Evolutionary conservation across 1,140 invertebrate genomes (phyloP).

Genomic region (Dinoponera quadriceps): DNA sequence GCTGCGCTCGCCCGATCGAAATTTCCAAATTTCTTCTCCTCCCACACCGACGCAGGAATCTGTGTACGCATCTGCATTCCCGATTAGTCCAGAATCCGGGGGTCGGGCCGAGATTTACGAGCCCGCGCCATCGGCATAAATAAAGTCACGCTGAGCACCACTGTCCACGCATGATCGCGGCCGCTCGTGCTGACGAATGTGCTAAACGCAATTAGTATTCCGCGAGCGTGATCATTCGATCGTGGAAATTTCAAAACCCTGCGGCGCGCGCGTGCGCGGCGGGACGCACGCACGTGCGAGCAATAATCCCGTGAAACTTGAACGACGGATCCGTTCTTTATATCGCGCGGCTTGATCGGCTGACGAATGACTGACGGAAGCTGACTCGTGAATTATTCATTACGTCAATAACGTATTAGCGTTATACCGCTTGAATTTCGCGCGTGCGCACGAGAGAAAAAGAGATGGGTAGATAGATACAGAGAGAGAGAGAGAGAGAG

Average conservation of each 20-base stretch:
- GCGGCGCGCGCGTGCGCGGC: background rate
- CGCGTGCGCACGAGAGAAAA: too few relatives aligned
- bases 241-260: conserved; percentile 30
- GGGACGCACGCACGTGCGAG: too few relatives aligned
- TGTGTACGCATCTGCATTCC: conserved; percentile 66
- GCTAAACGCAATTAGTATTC: conserved; percentile 71
- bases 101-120: conserved; percentile 61
- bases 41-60: conserved; percentile 54
- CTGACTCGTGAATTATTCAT: background rate
- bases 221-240: conserved; percentile 57
- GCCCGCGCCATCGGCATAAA: conserved; percentile 61
- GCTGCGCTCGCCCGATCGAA: conserved; percentile 53
- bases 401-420: background rate
- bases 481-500: too few relatives aligned
- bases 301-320: conserved; percentile 21
- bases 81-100: conserved; percentile 45
- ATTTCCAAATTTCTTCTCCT: conserved; percentile 69
- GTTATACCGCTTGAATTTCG: too few relatives aligned
- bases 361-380: background rate
- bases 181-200: conserved; percentile 38
- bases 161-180: conserved; percentile 67
- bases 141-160: conserved; percentile 63
- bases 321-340: background rate
- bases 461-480: too few relatives aligned
- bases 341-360: too few relatives aligned